phyloP scores from a whole-genome alignment of 1,140 invertebrate genomes.

The Lepidurus couesii region DNA sequence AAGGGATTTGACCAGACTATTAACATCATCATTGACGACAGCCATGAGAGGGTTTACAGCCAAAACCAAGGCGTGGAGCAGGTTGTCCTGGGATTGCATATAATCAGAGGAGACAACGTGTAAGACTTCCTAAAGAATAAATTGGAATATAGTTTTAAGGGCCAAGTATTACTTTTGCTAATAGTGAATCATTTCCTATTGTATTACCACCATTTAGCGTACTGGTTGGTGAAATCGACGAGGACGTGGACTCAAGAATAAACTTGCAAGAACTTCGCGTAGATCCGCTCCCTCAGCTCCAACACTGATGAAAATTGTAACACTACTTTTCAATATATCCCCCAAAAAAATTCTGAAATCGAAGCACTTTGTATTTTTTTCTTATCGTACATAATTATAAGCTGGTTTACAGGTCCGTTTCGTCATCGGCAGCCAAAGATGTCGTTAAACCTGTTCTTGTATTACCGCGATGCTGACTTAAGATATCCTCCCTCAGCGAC shows the following conservation, averaged over 20 bases:
- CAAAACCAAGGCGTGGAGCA: constrained; percentile 87
- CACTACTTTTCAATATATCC: neutral
- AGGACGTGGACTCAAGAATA: constrained; percentile 33
- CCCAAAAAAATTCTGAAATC: constrained; percentile 18
- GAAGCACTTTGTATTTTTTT: constrained; percentile 25
- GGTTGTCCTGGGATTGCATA: constrained; percentile 91
- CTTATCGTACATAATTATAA: neutral
- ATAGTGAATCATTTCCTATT: neutral
- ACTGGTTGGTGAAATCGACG: constrained; percentile 35
- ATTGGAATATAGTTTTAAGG: neutral
- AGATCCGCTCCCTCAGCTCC: constrained; percentile 29
- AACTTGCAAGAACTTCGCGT: constrained; percentile 31
- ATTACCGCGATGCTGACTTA: neutral
- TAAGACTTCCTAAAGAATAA: constrained; percentile 47
- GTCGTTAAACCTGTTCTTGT: neutral
- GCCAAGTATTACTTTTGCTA: no score
- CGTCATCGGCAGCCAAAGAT: neutral
- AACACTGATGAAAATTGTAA: constrained; percentile 35
- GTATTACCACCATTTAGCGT: constrained; percentile 25
- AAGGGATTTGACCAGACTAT: constrained; percentile 97
- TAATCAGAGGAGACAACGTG: constrained; percentile 97
- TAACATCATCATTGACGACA: constrained; percentile 95
- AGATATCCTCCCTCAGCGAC: constrained; percentile 22
- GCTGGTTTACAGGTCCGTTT: neutral
- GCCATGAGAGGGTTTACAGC: constrained; percentile 94